A percentile compares a stretch with the other conserved stretches of the same genome.
Evolutionary conservation across 1,140 invertebrate genomes (phyloP).

Genomic region (Camponotus pennsylvanicus): DNA sequence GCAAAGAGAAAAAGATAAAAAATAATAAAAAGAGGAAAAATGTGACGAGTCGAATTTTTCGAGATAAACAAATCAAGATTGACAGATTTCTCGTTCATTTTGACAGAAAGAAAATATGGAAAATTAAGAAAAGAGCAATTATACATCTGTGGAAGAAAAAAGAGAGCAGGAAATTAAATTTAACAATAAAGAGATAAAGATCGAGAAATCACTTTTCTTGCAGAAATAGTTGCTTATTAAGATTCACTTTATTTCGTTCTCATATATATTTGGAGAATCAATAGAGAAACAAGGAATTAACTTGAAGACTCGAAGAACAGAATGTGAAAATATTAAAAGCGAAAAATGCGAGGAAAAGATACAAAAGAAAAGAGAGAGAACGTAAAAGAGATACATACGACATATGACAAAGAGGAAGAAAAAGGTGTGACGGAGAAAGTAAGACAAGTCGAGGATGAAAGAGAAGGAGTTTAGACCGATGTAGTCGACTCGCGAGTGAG

Average conservation of each 20-base stretch:
- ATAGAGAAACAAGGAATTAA: too few relatives aligned
- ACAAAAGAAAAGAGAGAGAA: background rate
- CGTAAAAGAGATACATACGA: background rate
- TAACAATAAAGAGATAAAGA: background rate
- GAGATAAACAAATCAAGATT: background rate
- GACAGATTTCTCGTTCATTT: background rate
- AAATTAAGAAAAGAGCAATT: background rate
- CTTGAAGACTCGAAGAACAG: too few relatives aligned
- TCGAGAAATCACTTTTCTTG: background rate
- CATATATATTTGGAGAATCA: too few relatives aligned
- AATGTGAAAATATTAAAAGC: background rate
- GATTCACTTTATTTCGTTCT: background rate
- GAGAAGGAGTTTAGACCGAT: slow-evolving; percentile 1
- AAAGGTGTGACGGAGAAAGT: slow-evolving; percentile 40
- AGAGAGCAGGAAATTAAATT: background rate
- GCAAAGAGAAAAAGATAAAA: background rate
- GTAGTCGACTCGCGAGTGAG: background rate
- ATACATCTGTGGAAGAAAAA: background rate
- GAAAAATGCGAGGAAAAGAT: background rate
- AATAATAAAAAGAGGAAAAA: background rate
- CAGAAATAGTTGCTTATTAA: background rate
- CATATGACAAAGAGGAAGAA: slow-evolving; percentile 23
- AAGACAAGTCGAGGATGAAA: slow-evolving; percentile 14
- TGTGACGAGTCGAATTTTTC: background rate
- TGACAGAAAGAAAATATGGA: background rate